These are phyloP conservation scores for Zophobas atratus DNA, from an alignment of 1,140 invertebrate species.

Conservation along the genomic window DNA sequence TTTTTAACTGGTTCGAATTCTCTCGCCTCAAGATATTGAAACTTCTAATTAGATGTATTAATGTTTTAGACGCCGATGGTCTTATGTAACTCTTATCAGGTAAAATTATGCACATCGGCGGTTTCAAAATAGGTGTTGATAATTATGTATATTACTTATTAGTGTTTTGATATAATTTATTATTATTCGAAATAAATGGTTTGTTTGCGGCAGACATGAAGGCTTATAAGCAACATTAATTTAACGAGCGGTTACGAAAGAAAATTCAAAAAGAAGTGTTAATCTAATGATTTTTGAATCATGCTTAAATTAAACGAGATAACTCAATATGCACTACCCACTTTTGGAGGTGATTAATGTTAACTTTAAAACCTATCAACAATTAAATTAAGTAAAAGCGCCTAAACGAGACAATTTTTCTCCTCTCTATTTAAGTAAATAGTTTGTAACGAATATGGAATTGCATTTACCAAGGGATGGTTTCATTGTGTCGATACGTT, in stretches of 20 bases:
- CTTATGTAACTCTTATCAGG: slow-evolving; percentile 24
- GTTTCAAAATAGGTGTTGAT: slow-evolving; percentile 31
- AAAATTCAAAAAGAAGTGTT: not conserved
- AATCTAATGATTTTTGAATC: not conserved
- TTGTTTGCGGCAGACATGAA: not conserved
- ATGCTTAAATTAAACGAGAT: too few relatives aligned
- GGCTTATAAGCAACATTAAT: slow-evolving; percentile 9
- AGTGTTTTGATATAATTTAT: slow-evolving; percentile 9
- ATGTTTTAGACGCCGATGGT: slow-evolving; percentile 16
- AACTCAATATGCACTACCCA: too few relatives aligned
- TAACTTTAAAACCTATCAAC: too few relatives aligned
- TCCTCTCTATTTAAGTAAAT: too few relatives aligned
- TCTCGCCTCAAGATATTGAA: slow-evolving; percentile 32
- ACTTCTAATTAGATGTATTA: slow-evolving; percentile 33
- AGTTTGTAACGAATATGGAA: too few relatives aligned
- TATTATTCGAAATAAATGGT: slow-evolving; percentile 31
- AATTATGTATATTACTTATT: slow-evolving; percentile 28
- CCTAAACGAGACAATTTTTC: too few relatives aligned
- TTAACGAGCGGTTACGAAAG: slow-evolving; percentile 16
- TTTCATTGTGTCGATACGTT: not conserved
- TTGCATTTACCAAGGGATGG: not conserved
- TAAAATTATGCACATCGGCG: slow-evolving; percentile 25
- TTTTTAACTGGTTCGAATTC: slow-evolving; percentile 34
- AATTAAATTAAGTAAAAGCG: too few relatives aligned
- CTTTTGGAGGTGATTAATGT: too few relatives aligned